These are phyloP conservation scores for Struthio camelus DNA, from an alignment of 2,113 vertebrate genomes.

Conservation along the genomic window DNA sequence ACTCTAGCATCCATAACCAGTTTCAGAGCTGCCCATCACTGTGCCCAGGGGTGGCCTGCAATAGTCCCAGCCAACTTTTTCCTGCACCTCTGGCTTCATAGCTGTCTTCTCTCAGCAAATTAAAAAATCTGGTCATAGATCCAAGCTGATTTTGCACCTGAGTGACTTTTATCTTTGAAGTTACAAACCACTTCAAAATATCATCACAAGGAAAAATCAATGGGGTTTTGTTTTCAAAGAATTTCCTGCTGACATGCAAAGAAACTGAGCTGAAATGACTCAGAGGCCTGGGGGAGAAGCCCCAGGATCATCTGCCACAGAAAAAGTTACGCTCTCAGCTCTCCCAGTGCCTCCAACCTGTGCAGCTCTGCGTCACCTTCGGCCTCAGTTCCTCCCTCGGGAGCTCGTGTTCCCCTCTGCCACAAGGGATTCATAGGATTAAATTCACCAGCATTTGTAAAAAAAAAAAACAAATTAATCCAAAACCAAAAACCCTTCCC, in stretches of 20 bases:
- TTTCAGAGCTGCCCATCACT: neutral
- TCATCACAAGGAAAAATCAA: neutral
- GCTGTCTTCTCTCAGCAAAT: neutral
- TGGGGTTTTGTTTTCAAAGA: neutral
- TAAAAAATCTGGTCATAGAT: neutral
- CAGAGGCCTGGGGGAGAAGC: neutral
- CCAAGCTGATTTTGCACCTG: neutral
- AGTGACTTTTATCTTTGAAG: neutral
- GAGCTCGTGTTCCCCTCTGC: neutral
- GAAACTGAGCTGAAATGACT: neutral
- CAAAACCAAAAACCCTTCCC: neutral
- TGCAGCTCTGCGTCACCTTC: neutral
- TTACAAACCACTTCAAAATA: neutral
- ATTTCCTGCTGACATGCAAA: neutral
- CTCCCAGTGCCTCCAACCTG: neutral
- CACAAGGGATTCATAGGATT: neutral
- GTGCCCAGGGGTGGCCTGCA: neutral
- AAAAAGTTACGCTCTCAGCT: neutral
- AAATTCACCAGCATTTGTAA: neutral
- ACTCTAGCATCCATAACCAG: accelerated
- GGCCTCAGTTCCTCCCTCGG: neutral
- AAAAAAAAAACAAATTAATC: neutral
- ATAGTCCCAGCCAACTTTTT: neutral
- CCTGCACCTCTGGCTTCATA: neutral
- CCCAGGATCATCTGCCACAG: accelerated